Conservation (phyloP, 1,140 invertebrate species). For the Araneus ventricosus region DNA sequence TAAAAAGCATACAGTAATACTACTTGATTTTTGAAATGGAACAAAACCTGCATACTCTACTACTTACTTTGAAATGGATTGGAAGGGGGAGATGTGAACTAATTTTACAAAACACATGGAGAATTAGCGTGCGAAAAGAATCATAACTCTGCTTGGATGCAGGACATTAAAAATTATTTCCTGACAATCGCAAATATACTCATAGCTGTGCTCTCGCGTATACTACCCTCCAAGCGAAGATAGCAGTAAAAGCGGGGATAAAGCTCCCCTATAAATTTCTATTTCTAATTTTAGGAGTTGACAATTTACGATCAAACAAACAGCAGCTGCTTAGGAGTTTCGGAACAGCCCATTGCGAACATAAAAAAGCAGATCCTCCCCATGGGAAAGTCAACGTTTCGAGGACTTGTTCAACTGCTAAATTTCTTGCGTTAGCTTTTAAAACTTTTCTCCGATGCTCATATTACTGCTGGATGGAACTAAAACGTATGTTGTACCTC, state of each 20-base stretch:
- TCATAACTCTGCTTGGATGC: not conserved
- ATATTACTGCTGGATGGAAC: not conserved
- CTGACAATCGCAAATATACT: not conserved
- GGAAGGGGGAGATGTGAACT: not conserved
- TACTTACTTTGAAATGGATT: not conserved
- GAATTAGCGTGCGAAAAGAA: not conserved
- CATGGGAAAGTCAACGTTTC: conserved; percentile 12
- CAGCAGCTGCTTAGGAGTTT: conserved; percentile 12
- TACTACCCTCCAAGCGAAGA: not conserved
- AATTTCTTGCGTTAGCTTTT: not conserved
- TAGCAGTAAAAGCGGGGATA: conserved; percentile 22
- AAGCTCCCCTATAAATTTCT: conserved; percentile 50
- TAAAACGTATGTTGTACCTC: not conserved
- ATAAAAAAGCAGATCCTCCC: conserved; percentile 47
- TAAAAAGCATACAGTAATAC: not conserved
- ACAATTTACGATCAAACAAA: conserved; percentile 63
- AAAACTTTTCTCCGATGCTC: conserved; percentile 26
- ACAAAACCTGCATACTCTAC: not conserved
- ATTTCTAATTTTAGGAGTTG: conserved; percentile 61
- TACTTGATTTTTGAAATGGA: not conserved
- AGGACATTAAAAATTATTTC: conserved; percentile 12
- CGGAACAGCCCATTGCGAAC: not conserved
- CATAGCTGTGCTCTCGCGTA: not conserved
- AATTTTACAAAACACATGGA: not conserved
- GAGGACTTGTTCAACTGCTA: conserved; percentile 29